phyloP scores from a whole-genome alignment of 2,113 vertebrate species.

The Cyanocitta stelleri region DNA sequence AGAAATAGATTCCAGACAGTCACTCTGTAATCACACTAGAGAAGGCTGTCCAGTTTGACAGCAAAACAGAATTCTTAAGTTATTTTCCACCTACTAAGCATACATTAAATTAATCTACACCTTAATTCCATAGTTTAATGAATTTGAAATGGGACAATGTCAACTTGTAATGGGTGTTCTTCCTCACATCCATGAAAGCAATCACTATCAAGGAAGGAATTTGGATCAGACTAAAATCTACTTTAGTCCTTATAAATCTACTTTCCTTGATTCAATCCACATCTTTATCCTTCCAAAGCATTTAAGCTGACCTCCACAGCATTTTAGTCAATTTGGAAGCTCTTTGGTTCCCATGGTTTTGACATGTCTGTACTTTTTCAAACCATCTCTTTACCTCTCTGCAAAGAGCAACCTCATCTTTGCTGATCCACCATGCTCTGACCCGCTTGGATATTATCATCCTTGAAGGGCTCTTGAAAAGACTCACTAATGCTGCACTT shows the following conservation, averaged over 20 bases:
- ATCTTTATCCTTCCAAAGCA: background rate
- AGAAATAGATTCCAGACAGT: background rate
- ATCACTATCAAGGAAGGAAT: background rate
- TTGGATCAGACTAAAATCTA: background rate
- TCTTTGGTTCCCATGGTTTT: background rate
- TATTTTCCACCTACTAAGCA: background rate
- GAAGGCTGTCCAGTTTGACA: conserved; percentile 7
- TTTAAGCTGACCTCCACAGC: background rate
- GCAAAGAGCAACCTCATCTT: background rate
- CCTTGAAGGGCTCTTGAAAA: background rate
- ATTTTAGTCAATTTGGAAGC: background rate
- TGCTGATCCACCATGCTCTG: background rate
- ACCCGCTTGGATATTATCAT: background rate
- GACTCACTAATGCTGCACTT: background rate
- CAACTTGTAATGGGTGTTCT: background rate
- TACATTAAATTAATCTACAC: background rate
- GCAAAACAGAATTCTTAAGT: background rate
- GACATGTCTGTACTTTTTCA: background rate
- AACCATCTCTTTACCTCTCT: background rate
- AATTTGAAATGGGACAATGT: background rate
- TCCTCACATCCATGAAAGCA: background rate
- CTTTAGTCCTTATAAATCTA: background rate
- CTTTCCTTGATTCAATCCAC: background rate
- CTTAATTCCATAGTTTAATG: background rate
- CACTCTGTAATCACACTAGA: background rate